Conservation (phyloP, 2,797 vertebrate species). For the Coregonus ussuriensis region DNA sequence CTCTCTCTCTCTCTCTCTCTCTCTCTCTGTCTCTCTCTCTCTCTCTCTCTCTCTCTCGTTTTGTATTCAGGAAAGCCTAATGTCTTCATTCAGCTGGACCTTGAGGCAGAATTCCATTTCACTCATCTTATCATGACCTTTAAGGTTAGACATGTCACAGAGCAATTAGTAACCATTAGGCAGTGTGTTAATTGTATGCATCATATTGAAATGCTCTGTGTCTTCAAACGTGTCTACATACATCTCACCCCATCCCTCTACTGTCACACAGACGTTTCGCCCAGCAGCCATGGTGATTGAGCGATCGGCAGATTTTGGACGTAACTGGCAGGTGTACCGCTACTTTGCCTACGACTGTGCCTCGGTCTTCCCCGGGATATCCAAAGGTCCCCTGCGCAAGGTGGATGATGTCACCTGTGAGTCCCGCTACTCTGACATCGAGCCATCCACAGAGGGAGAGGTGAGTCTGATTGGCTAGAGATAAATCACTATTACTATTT, state of each 20-base stretch:
- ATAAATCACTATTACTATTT: background rate
- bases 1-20: no score
- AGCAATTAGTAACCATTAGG: background rate
- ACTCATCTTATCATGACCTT: conserved; percentile 95
- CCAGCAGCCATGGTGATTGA: conserved; percentile 85
- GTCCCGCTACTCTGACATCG: conserved; percentile 95
- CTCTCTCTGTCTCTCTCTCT: no score
- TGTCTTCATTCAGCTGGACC: conserved; percentile 85
- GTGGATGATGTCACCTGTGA: conserved; percentile 92
- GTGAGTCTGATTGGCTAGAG: conserved; percentile 67
- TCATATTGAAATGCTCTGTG: background rate
- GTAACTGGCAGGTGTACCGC: conserved; percentile 84
- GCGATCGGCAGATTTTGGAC: conserved; percentile 84
- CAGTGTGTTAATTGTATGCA: background rate
- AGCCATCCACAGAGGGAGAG: conserved; percentile 96
- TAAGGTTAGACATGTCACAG: conserved; percentile 73
- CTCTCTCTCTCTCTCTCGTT: background rate
- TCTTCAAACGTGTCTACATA: background rate
- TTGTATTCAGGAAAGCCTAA: conserved; percentile 74
- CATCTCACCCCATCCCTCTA: background rate
- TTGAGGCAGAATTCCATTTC: conserved; percentile 94
- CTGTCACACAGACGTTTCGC: conserved; percentile 82
- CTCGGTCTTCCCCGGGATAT: conserved; percentile 76
- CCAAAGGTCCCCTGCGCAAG: conserved; percentile 74
- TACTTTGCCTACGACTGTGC: conserved; percentile 90